Evolutionary conservation across 2,113 vertebrate species (phyloP).

Genomic region (Mesoclemmys tuberculata): DNA sequence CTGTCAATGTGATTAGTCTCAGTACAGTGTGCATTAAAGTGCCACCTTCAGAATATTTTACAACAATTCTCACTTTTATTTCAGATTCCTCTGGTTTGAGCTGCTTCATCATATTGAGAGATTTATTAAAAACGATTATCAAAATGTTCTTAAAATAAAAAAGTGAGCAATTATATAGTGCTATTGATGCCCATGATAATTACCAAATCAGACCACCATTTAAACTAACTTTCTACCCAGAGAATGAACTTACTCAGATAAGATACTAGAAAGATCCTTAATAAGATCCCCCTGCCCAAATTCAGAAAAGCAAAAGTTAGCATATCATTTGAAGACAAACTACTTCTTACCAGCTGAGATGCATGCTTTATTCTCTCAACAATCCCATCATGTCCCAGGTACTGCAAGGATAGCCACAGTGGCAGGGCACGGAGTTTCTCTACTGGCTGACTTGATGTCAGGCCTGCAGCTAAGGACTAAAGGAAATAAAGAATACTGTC

Average conservation of each 20-base stretch:
- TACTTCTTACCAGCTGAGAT: constrained; percentile 85
- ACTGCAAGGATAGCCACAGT: constrained; percentile 95
- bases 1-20: not conserved
- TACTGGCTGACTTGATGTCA: constrained; percentile 91
- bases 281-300: not conserved
- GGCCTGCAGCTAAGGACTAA: constrained; percentile 92
- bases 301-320: not conserved
- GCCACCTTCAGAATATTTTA: not conserved
- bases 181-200: not conserved
- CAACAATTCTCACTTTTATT: not conserved
- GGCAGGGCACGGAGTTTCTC: constrained; percentile 94
- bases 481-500: not conserved
- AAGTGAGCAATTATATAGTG: not conserved
- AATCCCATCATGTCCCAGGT: constrained; percentile 92
- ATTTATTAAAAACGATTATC: not conserved
- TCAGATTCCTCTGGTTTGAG: not conserved
- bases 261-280: not conserved
- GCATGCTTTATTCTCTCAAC: constrained; percentile 91
- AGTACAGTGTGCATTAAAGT: not conserved
- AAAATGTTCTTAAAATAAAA: not conserved
- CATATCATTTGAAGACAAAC: not conserved
- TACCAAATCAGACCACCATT: not conserved
- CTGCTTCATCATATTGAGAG: not conserved
- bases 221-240: not conserved
- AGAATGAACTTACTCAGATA: not conserved